Conservation (phyloP, 2,113 vertebrate genomes). For the Holacanthus passer region DNA sequence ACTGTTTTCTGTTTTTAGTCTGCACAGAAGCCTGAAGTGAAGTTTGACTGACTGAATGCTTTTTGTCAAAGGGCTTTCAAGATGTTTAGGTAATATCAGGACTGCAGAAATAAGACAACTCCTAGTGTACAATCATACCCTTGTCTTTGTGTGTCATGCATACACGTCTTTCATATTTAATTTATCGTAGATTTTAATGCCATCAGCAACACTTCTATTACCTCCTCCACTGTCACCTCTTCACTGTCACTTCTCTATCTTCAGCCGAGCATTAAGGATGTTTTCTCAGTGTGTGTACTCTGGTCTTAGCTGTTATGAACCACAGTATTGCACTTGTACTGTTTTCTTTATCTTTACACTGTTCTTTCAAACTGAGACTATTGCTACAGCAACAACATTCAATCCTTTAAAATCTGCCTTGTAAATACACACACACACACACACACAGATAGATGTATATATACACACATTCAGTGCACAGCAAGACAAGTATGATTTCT, state of each 20-base stretch:
- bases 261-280: neutral
- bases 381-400: constrained; percentile 12
- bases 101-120: neutral
- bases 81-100: constrained; percentile 80
- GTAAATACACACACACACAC: no score
- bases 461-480: neutral
- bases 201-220: no score
- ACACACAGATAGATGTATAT: no score
- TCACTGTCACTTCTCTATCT: neutral
- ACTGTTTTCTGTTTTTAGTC: neutral
- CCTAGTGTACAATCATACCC: neutral
- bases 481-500: neutral
- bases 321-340: constrained; percentile 8
- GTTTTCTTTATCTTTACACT: constrained; percentile 29
- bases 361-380: constrained; percentile 23
- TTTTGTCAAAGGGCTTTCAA: constrained; percentile 73
- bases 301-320: constrained; percentile 39
- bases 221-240: neutral
- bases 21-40: neutral
- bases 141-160: neutral
- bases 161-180: neutral
- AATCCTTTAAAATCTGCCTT: neutral
- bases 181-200: neutral
- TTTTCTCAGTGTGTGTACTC: constrained; percentile 47
- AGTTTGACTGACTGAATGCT: neutral